Base-by-base conservation (phyloP, 2,113 vertebrate genomes). In the Monarcha castaneiventris region DNA sequence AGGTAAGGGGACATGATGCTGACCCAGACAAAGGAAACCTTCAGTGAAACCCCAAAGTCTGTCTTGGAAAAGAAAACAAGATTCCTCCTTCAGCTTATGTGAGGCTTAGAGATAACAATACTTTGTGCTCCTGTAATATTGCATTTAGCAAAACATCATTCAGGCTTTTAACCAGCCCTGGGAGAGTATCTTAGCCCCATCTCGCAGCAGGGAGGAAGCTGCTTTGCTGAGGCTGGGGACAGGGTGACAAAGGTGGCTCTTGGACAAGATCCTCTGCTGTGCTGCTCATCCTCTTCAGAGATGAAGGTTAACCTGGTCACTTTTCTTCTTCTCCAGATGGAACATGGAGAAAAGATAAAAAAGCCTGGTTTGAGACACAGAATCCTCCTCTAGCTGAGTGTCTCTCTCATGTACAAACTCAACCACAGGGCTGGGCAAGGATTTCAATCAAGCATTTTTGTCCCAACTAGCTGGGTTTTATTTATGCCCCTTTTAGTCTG, bases 401-500 rank as follows among this genome's bases (percentile, higher is more conserved):
- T 56, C 20, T 75, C 29, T 61, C 35, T 77, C 27, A 22, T 0
- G 0, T 35, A 66, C 20, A 86, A 83, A 77, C 33, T 71, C n/a
- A 61, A 30, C 37, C 55, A 59, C 25, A 61, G 52, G 6, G 32
- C 80, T 75, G 37, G 56, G 52, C 4, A 0, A 68, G 20, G 56
- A 77, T 67, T 80, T 80, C 37, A 37, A 76, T 27, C 4, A 13
- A 58, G n/a, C 71, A 88, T 74, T 89, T 94, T 87, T 71, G 68
- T 78, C 61, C 58, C 85, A 74, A 1, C 35, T 29, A 43, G 44
- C 11, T 88, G 85, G 56, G 37, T 56, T 93, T 90, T 88, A 59
- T 92, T 93, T 92, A 72, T 78, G 76, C 80, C 61, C 39, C 23
- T 94, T 86, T 93, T 61, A 91, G 87, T 37, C 30, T 72, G 75